These are phyloP conservation scores for Neosilurus mollespiculum DNA, from an alignment of 2,797 vertebrate genomes.

Conservation along the genomic window DNA sequence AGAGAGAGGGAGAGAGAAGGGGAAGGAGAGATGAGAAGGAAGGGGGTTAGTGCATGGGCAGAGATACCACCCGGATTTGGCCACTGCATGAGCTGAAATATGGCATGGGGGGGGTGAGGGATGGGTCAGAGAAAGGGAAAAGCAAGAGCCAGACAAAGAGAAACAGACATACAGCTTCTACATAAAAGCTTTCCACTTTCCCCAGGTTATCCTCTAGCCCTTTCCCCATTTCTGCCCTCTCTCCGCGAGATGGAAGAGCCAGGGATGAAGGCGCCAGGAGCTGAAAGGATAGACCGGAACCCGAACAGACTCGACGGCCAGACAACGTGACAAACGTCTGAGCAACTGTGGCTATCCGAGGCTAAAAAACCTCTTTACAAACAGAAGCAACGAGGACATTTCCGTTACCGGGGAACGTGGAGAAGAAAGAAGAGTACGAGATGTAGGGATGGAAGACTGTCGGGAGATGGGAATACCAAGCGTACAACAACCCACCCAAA, in stretches of 20 bases:
- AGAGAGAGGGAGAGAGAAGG: conserved; percentile 52
- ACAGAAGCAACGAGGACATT: conserved; percentile 25
- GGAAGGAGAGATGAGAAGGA: not conserved
- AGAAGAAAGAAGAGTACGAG: conserved; percentile 22
- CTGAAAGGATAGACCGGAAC: conserved; percentile 62
- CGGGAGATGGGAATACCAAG: conserved; percentile 21
- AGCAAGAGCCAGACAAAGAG: conserved; percentile 11
- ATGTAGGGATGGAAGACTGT: conserved; percentile 35
- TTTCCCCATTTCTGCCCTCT: conserved; percentile 75
- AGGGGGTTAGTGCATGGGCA: conserved; percentile 25
- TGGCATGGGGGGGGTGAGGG: conserved; percentile 33
- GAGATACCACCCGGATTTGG: conserved; percentile 39
- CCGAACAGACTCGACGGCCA: conserved; percentile 52
- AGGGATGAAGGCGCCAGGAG: conserved; percentile 72
- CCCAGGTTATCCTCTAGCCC: conserved; percentile 76
- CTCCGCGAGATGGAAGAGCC: conserved; percentile 77
- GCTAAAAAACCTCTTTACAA: conserved; percentile 38
- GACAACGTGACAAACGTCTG: conserved; percentile 1
- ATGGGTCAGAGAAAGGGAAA: conserved; percentile 12
- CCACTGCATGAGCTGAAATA: conserved; percentile 42
- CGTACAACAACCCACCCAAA: conserved; percentile 43
- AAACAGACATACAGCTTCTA: conserved; percentile 22
- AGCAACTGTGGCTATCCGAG: conserved; percentile 31
- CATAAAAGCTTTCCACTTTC: conserved; percentile 45
- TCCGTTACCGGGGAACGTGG: conserved; percentile 34